These are phyloP conservation scores for Drosophila mimetica DNA, from an alignment of 2,888 invertebrate species.

Conservation along the genomic window DNA sequence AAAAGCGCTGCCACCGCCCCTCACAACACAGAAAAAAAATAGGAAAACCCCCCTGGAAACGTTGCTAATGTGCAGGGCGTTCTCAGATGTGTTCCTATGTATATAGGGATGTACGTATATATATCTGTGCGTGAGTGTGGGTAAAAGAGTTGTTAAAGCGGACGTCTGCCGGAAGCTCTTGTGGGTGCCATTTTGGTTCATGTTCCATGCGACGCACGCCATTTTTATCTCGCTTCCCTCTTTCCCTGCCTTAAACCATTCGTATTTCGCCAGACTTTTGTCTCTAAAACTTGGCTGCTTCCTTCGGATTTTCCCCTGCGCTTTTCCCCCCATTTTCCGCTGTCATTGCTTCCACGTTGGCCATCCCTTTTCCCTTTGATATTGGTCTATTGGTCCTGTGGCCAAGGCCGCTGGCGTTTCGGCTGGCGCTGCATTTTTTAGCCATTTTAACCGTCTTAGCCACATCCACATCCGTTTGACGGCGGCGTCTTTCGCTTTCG, in stretches of 20 bases:
- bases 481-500: slow-evolving; percentile 23
- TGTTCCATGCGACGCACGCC: slow-evolving; percentile 66
- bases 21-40: not conserved
- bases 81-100: slow-evolving; percentile 44
- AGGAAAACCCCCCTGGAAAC: slow-evolving; percentile 8
- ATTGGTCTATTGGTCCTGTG: slow-evolving; percentile 24
- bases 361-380: slow-evolving; percentile 24
- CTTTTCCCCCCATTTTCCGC: slow-evolving; percentile 5
- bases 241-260: slow-evolving; percentile 37
- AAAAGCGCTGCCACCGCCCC: slow-evolving; percentile 59
- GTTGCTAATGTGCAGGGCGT: slow-evolving; percentile 63
- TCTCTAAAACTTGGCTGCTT: slow-evolving; percentile 38
- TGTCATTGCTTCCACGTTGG: slow-evolving; percentile 38
- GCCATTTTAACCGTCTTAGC: not conserved
- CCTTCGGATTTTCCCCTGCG: too few species aligned
- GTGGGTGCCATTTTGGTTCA: slow-evolving; percentile 77
- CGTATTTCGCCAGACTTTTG: slow-evolving; percentile 45
- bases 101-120: not conserved
- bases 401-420: slow-evolving; percentile 20
- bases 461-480: slow-evolving; percentile 31
- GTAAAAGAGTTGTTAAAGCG: slow-evolving; percentile 75
- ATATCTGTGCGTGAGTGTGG: slow-evolving; percentile 28
- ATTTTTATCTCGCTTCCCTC: slow-evolving; percentile 56
- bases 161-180: slow-evolving; percentile 75
- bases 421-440: slow-evolving; percentile 32